Base-by-base conservation (phyloP, 2,888 invertebrate species). In the Gymnocheta viridis region DNA sequence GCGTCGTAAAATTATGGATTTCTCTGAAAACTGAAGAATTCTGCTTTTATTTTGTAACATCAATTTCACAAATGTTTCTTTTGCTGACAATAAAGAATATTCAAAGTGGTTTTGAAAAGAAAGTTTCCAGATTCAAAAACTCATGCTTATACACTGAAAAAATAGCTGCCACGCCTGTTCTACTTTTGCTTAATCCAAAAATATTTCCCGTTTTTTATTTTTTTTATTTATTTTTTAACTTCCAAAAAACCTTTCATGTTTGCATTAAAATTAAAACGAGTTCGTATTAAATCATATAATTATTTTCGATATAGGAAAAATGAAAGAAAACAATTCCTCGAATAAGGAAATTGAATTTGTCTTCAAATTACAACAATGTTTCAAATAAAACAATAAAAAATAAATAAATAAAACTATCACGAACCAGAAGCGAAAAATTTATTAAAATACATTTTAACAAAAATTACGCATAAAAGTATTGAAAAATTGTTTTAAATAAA, bases 401-500 rank as follows among this genome's bases (percentile, higher is more conserved):
- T 49, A 7, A 51, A 54, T 22, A 1, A 19, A 19, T 47, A 19
- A 17, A 44, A 51, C 19, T 44, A 74, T 54, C 64, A 22, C 38
- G 49, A n/a, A 41, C 22, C 24, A 51, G 67, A 38, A 56, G 54
- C 41, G 69, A 24, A 58, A 10, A 24, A 35, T 38, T 41, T 24
- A 56, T 54, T 56, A 4, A 14, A 32, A 27, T 19, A 35, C 4
- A 58, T 72, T 56, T 22, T 9, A 70, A 70, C 24, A 22, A 64
- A 38, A 56, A 35, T 47, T 49, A 76, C 66, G 76, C 56, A 67
- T 67, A 67, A 44, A 47, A 32, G n/a, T 32, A 24, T 60, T 60
- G 44, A 44, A 44, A 49, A 51, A 32, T 22, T 24, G 7, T 12
- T 19, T 51, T 10, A 64, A 38, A 49, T 14, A 62, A 27, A 54